A percentile compares a stretch with the other conserved stretches of the same genome.
Evolutionary conservation across 2,888 invertebrate genomes (phyloP).

Genomic region (Aphodius granarius): DNA sequence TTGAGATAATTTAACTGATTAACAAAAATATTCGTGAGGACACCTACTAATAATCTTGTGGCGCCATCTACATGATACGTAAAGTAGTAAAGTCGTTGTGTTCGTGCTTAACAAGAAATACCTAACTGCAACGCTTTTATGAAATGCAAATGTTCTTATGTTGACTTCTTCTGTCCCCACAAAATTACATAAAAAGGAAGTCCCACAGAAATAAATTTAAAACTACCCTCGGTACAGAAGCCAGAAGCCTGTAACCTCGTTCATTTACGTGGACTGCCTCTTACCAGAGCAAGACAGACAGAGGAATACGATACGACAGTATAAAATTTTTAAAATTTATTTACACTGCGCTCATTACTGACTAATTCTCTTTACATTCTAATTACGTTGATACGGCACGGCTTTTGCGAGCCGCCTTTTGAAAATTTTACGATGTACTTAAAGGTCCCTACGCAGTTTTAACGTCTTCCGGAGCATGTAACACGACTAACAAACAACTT

Average conservation of each 20-base stretch:
- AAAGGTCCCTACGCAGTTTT: constrained; percentile 2
- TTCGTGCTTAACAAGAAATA: too few species aligned
- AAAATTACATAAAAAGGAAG: background rate
- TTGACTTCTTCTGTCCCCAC: too few species aligned
- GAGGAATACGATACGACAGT: background rate
- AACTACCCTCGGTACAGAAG: background rate
- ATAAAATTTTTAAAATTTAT: background rate
- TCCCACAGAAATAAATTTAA: background rate
- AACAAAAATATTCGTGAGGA: too few species aligned
- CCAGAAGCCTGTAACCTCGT: background rate
- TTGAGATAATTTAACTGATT: too few species aligned
- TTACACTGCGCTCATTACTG: constrained; percentile 2
- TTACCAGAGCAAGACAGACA: background rate
- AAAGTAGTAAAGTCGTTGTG: too few species aligned
- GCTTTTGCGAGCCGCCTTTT: background rate
- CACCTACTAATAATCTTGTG: too few species aligned
- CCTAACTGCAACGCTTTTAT: too few species aligned
- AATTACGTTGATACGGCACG: constrained; percentile 2
- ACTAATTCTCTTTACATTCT: constrained; percentile 12
- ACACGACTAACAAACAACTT: background rate
- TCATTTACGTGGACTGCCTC: background rate
- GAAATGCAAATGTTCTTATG: too few species aligned
- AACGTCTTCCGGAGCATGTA: constrained; percentile 4
- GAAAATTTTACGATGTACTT: constrained; percentile 11
- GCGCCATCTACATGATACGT: too few species aligned